phyloP scores from a whole-genome alignment of 2,888 invertebrate species.

The Monoplex corrugatus region DNA sequence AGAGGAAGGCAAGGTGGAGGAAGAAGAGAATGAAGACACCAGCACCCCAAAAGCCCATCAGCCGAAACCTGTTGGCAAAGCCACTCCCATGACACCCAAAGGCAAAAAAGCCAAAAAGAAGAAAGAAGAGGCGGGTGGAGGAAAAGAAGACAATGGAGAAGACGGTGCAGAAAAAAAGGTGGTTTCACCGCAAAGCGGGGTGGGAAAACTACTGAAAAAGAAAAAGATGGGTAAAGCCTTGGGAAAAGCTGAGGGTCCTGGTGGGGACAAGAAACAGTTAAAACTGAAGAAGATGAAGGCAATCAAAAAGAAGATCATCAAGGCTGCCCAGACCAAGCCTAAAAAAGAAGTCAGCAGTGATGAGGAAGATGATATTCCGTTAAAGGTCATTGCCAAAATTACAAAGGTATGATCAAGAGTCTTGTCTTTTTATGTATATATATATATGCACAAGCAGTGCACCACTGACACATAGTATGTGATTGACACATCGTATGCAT shows the following conservation, averaged over 20 bases:
- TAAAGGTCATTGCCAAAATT: slow-evolving; percentile 30
- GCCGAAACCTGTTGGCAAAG: neutral
- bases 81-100: neutral
- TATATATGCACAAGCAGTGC: too few relatives aligned
- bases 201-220: neutral
- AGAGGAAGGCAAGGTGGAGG: slow-evolving; percentile 39
- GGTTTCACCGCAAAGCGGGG: neutral
- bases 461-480: too few relatives aligned
- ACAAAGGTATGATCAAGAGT: neutral
- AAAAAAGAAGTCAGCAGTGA: too few relatives aligned
- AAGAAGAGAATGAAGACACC: neutral
- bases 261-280: slow-evolving; percentile 19
- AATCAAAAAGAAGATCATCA: neutral
- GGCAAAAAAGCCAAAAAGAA: slow-evolving; percentile 21
- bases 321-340: too few relatives aligned
- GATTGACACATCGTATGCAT: too few relatives aligned
- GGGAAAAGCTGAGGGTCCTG: slow-evolving; percentile 46
- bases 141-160: slow-evolving; percentile 1
- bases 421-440: too few relatives aligned
- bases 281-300: slow-evolving; percentile 16
- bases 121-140: neutral
- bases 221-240: slow-evolving; percentile 17
- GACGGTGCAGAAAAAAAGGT: slow-evolving; percentile 21
- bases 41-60: neutral
- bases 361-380: slow-evolving; percentile 40